Conservation (phyloP, 2,888 invertebrate genomes). For the Myopa testacea region DNA sequence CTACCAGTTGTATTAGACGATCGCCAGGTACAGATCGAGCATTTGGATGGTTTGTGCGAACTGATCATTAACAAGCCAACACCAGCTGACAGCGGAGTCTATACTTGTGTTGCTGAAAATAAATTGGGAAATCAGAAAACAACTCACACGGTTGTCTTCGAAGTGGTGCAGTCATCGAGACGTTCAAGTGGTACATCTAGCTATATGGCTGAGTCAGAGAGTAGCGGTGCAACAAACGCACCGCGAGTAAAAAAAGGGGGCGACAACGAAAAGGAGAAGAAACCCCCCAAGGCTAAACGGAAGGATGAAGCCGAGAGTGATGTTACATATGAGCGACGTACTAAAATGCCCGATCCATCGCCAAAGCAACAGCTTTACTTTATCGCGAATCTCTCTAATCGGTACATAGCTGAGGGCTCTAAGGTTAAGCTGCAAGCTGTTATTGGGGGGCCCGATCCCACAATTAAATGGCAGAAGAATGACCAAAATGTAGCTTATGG, state of each 20-base stretch:
- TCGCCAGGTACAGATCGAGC: constrained; percentile 75
- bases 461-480: constrained; percentile 82
- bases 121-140: constrained; percentile 80
- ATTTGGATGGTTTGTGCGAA: constrained; percentile 82
- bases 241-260: constrained; percentile 36
- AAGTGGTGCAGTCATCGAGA: constrained; percentile 62
- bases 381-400: constrained; percentile 64
- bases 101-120: constrained; percentile 75
- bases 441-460: constrained; percentile 79
- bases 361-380: constrained; percentile 69
- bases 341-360: constrained; percentile 62
- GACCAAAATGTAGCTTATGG: constrained; percentile 69
- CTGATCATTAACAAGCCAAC: constrained; percentile 78
- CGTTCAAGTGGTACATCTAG: constrained; percentile 61
- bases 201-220: constrained; percentile 58
- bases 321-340: constrained; percentile 72
- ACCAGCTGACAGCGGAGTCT: constrained; percentile 71
- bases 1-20: constrained; percentile 71
- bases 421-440: constrained; percentile 84
- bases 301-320: constrained; percentile 59
- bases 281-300: constrained; percentile 56
- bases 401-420: constrained; percentile 73
- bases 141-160: constrained; percentile 74
- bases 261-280: constrained; percentile 45
- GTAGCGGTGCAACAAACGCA: constrained; percentile 47